Evolutionary conservation across 2,797 vertebrate species (phyloP).

Genomic region (Numenius phaeopus): DNA sequence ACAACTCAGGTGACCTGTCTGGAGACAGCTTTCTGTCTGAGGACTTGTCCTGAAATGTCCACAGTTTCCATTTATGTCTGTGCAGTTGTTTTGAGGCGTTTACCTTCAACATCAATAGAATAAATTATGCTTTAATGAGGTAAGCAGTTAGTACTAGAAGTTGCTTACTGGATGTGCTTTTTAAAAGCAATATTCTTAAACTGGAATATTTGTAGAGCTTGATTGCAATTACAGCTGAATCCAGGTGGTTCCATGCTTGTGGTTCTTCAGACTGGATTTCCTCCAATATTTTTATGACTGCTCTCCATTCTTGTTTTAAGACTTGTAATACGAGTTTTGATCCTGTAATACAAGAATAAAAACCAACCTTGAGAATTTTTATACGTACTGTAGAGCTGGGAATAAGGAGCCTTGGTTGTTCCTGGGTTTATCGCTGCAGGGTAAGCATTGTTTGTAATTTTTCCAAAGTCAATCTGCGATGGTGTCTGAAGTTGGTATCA

Average conservation of each 20-base stretch:
- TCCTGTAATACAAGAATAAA: slow-evolving; percentile 3
- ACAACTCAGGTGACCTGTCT: not conserved
- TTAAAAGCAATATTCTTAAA: not conserved
- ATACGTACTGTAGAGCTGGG: not conserved
- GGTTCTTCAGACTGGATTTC: slow-evolving; percentile 11
- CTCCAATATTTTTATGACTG: not conserved
- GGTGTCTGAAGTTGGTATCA: not conserved
- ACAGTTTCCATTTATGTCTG: not conserved
- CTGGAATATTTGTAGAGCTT: not conserved
- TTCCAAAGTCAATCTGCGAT: not conserved
- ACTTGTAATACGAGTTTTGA: not conserved
- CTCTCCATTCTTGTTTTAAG: not conserved
- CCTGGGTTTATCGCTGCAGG: not conserved
- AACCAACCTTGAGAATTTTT: not conserved
- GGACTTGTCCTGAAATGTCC: not conserved
- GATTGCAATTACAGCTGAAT: not conserved
- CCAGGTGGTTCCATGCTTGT: not conserved
- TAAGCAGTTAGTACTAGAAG: not conserved
- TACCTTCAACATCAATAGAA: not conserved
- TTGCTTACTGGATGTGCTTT: not conserved
- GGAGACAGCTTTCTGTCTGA: not conserved
- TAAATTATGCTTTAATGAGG: not conserved
- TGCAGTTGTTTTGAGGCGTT: not conserved
- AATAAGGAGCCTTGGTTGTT: not conserved
- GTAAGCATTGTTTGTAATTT: not conserved